Conservation (phyloP, 2,888 invertebrate genomes). For the Synergus laeviventris region DNA sequence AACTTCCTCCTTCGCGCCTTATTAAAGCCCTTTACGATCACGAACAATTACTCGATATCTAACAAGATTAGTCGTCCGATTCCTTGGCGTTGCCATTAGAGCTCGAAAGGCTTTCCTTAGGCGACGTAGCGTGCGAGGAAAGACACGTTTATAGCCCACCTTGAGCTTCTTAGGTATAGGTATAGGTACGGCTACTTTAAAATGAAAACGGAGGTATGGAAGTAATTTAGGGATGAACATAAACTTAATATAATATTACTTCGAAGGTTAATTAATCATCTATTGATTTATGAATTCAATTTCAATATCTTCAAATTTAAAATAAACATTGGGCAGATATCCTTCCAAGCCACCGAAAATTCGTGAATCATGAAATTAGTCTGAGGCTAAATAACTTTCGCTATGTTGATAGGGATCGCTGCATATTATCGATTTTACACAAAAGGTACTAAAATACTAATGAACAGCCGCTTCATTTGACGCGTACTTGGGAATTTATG, state of each 20-base stretch:
- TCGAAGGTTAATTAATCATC: background rate
- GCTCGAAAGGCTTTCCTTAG: constrained; percentile 24
- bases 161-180: background rate
- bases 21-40: constrained; percentile 31
- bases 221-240: background rate
- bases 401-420: background rate
- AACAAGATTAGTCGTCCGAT: constrained; percentile 38
- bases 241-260: background rate
- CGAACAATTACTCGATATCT: constrained; percentile 33
- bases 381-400: background rate
- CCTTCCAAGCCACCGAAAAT: background rate
- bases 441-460: constrained; percentile 2
- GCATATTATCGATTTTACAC: background rate
- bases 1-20: constrained; percentile 27
- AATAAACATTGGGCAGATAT: too few species aligned
- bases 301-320: too few species aligned
- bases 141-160: constrained; percentile 6
- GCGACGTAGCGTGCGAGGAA: background rate
- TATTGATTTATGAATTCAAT: too few species aligned
- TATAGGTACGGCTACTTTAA: background rate
- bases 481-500: constrained; percentile 13
- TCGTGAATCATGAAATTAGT: background rate
- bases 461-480: constrained; percentile 26
- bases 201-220: constrained; percentile 1
- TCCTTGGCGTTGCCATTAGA: constrained; percentile 33